Evolutionary conservation across 2,888 invertebrate species (phyloP).

Genomic region (Loripinus fragilis): DNA sequence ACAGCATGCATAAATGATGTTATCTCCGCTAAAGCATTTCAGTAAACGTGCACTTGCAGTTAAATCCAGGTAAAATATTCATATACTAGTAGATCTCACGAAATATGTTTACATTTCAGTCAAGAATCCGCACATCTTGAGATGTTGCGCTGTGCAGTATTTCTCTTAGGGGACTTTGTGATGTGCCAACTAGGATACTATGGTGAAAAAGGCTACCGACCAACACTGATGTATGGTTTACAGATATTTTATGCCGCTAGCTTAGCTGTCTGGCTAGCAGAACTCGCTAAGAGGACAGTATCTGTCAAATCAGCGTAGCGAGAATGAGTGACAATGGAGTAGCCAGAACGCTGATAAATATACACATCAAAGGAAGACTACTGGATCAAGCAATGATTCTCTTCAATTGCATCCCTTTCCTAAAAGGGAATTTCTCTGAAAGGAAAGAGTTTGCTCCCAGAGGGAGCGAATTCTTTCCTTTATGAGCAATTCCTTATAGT

Average conservation of each 20-base stretch:
- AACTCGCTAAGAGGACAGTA: not conserved
- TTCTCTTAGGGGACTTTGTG: constrained; percentile 48
- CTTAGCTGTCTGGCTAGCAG: constrained; percentile 39
- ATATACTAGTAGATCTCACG: no score
- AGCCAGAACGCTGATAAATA: no score
- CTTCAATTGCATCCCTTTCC: no score
- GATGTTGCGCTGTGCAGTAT: constrained; percentile 38
- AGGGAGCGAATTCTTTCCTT: no score
- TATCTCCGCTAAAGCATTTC: not conserved
- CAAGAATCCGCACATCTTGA: constrained; percentile 33
- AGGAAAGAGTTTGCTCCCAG: no score
- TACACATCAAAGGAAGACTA: no score
- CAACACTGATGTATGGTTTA: constrained; percentile 40
- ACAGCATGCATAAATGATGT: no score
- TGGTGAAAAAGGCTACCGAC: constrained; percentile 51
- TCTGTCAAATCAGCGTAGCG: no score
- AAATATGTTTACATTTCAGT: not conserved
- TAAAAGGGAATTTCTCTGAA: no score
- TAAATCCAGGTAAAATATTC: not conserved
- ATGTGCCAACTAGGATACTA: constrained; percentile 51
- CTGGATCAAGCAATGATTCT: no score
- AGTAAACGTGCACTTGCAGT: not conserved
- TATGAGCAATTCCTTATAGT: no score
- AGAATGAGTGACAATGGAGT: no score
- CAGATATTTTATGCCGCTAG: constrained; percentile 45